Evolutionary conservation across 1,140 invertebrate genomes (phyloP).

Genomic region (Magallana ariakensis): DNA sequence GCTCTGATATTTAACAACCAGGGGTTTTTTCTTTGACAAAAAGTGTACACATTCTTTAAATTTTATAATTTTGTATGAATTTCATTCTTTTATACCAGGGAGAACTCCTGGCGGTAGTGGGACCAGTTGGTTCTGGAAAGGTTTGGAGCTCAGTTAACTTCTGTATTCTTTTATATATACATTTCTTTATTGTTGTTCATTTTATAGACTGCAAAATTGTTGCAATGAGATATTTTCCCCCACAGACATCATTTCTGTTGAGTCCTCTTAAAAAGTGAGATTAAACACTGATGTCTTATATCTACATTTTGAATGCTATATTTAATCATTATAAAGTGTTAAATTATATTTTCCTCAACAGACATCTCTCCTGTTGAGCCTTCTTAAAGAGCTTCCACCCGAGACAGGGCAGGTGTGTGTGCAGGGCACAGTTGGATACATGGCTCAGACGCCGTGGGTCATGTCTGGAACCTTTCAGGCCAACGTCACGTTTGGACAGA

Average conservation of each 20-base stretch:
- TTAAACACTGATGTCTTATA: too few relatives aligned
- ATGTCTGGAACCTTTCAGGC: slow-evolving; percentile 85
- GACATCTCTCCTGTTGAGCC: slow-evolving; percentile 88
- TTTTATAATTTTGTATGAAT: too few relatives aligned
- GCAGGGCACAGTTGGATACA: slow-evolving; percentile 89
- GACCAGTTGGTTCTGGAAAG: slow-evolving; percentile 89
- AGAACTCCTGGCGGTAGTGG: slow-evolving; percentile 86
- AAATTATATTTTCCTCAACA: slow-evolving; percentile 77
- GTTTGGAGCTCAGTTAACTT: too few relatives aligned
- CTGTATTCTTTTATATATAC: too few relatives aligned
- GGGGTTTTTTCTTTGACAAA: too few relatives aligned
- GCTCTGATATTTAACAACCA: too few relatives aligned
- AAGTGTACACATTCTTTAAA: too few relatives aligned
- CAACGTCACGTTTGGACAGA: slow-evolving; percentile 90
- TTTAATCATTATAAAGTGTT: too few relatives aligned
- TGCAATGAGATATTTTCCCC: too few relatives aligned
- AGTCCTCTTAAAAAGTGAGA: slow-evolving; percentile 89
- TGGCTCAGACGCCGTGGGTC: slow-evolving; percentile 94
- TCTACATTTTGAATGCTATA: too few relatives aligned
- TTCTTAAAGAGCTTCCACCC: slow-evolving; percentile 89
- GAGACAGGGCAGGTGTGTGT: slow-evolving; percentile 85
- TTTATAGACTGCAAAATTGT: neutral
- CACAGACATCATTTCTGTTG: slow-evolving; percentile 88
- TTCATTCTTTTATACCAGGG: slow-evolving; percentile 79
- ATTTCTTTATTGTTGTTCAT: neutral